Percentiles rank a stretch among this genome's conserved stretches.
phyloP scores from a whole-genome alignment of 2,797 vertebrate genomes.

The Epinephelus awoara region DNA sequence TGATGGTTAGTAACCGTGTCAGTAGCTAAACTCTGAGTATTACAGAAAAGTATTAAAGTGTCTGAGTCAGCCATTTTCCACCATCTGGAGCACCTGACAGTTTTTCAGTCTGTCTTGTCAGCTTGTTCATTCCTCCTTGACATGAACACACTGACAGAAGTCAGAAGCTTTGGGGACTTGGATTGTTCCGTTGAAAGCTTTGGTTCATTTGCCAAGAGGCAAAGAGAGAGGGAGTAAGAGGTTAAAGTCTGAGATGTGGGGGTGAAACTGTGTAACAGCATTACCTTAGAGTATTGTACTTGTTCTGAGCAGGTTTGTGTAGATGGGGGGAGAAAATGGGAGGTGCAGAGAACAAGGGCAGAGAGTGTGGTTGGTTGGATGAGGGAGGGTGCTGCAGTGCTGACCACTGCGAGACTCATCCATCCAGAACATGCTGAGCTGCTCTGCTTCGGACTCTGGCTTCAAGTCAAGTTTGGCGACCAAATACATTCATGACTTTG shows the following conservation, averaged over 20 bases:
- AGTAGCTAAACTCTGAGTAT: slow-evolving; percentile 24
- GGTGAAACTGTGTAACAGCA: not conserved
- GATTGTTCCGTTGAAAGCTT: slow-evolving; percentile 1
- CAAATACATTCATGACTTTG: slow-evolving; percentile 34
- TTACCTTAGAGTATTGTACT: not conserved
- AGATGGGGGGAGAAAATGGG: slow-evolving; percentile 1
- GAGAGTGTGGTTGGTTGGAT: slow-evolving; percentile 10
- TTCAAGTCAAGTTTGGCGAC: slow-evolving; percentile 56
- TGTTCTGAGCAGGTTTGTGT: slow-evolving; percentile 34
- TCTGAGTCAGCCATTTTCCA: slow-evolving; percentile 47
- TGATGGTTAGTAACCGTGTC: slow-evolving; percentile 25
- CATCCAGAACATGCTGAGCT: slow-evolving; percentile 74
- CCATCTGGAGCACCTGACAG: slow-evolving; percentile 36
- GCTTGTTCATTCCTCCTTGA: slow-evolving; percentile 33
- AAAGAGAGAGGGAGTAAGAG: not conserved
- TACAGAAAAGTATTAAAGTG: slow-evolving; percentile 21
- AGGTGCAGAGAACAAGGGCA: slow-evolving; percentile 25
- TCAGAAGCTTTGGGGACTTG: slow-evolving; percentile 35
- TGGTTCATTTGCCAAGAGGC: slow-evolving; percentile 10
- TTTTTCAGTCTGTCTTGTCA: slow-evolving; percentile 40
- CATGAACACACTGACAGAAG: slow-evolving; percentile 33
- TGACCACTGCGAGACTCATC: slow-evolving; percentile 72
- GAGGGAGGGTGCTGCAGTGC: slow-evolving; percentile 65
- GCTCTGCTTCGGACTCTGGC: slow-evolving; percentile 60
- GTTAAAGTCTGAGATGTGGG: not conserved